A percentile compares a stretch with the other conserved stretches of the same genome.
These are phyloP conservation scores for Notolabrus celidotus DNA, from an alignment of 2,797 vertebrate species.

Conservation along the genomic window DNA sequence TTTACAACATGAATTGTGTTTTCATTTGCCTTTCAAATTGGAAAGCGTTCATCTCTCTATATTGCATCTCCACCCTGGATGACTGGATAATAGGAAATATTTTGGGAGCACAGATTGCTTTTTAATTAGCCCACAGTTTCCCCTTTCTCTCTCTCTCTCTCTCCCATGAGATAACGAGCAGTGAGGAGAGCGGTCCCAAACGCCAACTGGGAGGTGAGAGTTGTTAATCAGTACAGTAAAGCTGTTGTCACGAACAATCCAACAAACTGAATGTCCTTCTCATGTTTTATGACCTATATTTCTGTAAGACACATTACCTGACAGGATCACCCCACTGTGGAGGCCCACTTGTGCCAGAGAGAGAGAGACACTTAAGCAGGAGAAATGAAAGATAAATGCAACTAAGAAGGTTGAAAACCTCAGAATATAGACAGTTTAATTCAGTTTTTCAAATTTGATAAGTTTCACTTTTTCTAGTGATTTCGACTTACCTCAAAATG, in stretches of 20 bases:
- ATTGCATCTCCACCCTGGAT: constrained; percentile 52
- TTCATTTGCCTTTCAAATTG: constrained; percentile 49
- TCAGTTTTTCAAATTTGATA: no score
- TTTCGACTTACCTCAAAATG: no score
- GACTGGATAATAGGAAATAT: constrained; percentile 64
- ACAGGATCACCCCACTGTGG: neutral
- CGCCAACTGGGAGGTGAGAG: constrained; percentile 57
- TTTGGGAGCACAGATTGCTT: constrained; percentile 76
- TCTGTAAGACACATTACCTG: constrained; percentile 27
- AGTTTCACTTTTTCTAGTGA: no score
- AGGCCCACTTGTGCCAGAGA: neutral
- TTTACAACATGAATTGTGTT: constrained; percentile 19
- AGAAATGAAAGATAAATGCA: neutral
- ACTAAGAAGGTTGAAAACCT: no score
- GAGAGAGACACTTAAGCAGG: no score
- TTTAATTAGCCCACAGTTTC: constrained; percentile 77
- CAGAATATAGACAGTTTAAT: no score
- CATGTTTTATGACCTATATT: constrained; percentile 36
- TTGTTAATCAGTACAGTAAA: constrained; percentile 69
- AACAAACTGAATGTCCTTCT: constrained; percentile 40
- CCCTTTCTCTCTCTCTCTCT: constrained; percentile 1
- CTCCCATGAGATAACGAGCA: constrained; percentile 74
- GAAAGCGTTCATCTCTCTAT: constrained; percentile 40
- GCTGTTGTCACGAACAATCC: constrained; percentile 48
- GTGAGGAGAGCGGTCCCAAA: constrained; percentile 55